phyloP scores from a whole-genome alignment of 1,140 invertebrate genomes.

The Cydia strobilella region DNA sequence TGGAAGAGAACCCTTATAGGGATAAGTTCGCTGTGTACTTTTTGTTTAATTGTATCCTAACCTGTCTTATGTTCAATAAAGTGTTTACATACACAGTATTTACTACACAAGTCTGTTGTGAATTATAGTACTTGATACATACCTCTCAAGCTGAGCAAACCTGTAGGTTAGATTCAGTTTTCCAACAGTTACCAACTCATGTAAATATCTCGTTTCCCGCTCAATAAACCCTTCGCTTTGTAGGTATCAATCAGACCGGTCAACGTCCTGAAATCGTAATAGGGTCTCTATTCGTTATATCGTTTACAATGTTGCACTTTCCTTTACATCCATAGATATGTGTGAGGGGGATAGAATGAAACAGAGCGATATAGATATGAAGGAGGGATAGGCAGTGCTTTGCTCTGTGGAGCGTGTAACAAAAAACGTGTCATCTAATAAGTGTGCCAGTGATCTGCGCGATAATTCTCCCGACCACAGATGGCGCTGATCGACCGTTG shows the following conservation, averaged over 20 bases:
- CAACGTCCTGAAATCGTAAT: background rate
- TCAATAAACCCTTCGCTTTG: background rate
- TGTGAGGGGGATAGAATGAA: background rate
- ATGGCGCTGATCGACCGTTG: conserved; percentile 5
- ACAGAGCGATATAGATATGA: background rate
- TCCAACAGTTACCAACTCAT: too few species aligned
- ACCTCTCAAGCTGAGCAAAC: too few species aligned
- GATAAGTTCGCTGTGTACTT: too few species aligned
- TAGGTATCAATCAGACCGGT: conserved; percentile 1
- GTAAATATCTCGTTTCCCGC: background rate
- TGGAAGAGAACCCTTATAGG: too few species aligned
- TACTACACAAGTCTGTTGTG: too few species aligned
- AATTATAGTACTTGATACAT: too few species aligned
- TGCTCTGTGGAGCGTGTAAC: background rate
- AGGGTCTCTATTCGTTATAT: background rate
- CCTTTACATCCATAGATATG: background rate
- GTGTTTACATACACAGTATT: too few species aligned
- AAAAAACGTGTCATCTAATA: conserved; percentile 20
- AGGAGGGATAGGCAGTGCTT: background rate
- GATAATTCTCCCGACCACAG: background rate
- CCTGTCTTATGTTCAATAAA: too few species aligned
- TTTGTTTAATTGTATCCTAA: too few species aligned
- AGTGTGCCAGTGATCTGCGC: conserved; percentile 19
- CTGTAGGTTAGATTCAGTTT: too few species aligned
- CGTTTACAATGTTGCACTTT: background rate